phyloP scores from a whole-genome alignment of 2,113 vertebrate genomes.

The Lepus timidus region DNA sequence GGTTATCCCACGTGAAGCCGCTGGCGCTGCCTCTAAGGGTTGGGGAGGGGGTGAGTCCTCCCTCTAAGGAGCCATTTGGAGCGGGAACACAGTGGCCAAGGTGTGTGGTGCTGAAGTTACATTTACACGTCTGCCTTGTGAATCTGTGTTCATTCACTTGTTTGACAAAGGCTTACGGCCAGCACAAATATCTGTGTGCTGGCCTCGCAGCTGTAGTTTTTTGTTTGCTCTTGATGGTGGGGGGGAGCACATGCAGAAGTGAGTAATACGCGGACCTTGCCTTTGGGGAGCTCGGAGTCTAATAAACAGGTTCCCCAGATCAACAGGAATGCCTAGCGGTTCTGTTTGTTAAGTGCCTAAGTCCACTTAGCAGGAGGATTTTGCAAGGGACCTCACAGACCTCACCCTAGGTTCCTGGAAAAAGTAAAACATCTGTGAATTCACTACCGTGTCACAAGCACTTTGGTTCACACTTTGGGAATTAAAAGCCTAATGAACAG shows the following conservation, averaged over 20 bases:
- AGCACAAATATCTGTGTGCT: neutral
- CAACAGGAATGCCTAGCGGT: neutral
- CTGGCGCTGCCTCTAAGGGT: neutral
- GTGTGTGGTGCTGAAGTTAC: neutral
- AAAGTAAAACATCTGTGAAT: neutral
- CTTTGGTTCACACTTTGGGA: neutral
- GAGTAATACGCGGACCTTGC: neutral
- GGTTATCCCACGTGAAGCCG: neutral
- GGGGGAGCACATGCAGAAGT: neutral
- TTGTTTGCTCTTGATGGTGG: neutral
- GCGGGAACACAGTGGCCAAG: neutral
- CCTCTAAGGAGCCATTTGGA: neutral
- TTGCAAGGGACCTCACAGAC: neutral
- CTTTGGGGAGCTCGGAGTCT: neutral
- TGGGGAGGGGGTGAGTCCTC: neutral
- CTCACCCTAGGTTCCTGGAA: neutral
- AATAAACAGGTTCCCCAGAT: neutral
- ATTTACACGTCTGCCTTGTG: neutral
- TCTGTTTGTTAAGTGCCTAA: neutral
- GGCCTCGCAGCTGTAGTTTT: neutral
- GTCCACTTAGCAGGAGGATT: neutral
- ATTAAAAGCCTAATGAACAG: neutral
- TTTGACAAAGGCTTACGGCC: neutral
- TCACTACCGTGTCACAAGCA: fast-evolving
- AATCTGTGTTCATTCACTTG: neutral